These are phyloP conservation scores for Anticlea derivata DNA, from an alignment of 2,888 invertebrate genomes.

Conservation along the genomic window DNA sequence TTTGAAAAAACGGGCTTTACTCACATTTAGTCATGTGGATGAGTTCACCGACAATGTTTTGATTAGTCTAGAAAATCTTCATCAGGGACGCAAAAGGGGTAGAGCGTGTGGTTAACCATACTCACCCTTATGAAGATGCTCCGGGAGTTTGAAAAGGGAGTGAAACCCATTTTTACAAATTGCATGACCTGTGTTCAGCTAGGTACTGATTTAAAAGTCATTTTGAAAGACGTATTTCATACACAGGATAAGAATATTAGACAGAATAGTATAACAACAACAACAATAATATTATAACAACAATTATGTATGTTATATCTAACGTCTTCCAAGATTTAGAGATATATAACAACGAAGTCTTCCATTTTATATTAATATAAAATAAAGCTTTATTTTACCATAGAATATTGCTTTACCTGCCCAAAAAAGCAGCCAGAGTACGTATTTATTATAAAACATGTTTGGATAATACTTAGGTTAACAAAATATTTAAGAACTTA, in stretches of 20 bases:
- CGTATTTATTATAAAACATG: conserved; percentile 11
- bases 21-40: too few species aligned
- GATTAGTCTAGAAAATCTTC: too few species aligned
- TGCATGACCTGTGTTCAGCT: conserved; percentile 49
- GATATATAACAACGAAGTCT: conserved; percentile 76
- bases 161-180: too few species aligned
- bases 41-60: too few species aligned
- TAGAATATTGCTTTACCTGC: conserved; percentile 35
- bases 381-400: conserved; percentile 28
- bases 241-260: conserved; percentile 4
- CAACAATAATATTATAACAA: conserved; percentile 14
- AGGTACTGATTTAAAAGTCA: conserved; percentile 28
- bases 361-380: conserved; percentile 52
- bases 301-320: conserved; percentile 40
- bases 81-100: too few species aligned
- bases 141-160: too few species aligned
- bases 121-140: too few species aligned
- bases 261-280: too few species aligned
- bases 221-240: conserved; percentile 18
- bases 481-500: neutral
- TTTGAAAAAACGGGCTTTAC: too few species aligned
- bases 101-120: too few species aligned
- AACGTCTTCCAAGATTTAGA: conserved; percentile 65
- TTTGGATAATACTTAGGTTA: conserved; percentile 44
- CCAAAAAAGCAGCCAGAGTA: conserved; percentile 14